Conservation (phyloP, 2,888 invertebrate genomes). For the Netelia virgata region DNA sequence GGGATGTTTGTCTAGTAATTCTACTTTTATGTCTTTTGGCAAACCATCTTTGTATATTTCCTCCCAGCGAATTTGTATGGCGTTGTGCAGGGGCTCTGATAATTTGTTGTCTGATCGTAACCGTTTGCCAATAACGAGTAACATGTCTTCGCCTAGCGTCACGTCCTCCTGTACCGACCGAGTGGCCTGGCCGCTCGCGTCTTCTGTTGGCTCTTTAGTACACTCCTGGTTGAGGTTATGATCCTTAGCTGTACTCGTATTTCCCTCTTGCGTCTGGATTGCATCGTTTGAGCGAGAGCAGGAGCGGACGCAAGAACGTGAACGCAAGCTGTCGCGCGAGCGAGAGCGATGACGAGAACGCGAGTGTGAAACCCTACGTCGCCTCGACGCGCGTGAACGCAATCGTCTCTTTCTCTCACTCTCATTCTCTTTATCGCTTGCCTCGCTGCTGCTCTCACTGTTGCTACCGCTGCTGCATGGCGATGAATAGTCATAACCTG, state of each 20-base stretch:
- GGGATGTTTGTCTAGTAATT: slow-evolving; percentile 14
- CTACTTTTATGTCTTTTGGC: slow-evolving; percentile 23
- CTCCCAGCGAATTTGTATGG: slow-evolving; percentile 24
- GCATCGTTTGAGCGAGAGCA: neutral
- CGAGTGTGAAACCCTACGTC: neutral
- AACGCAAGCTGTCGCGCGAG: neutral
- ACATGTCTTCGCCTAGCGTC: slow-evolving; percentile 4
- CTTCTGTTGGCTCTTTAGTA: slow-evolving; percentile 2
- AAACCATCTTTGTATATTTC: slow-evolving; percentile 19
- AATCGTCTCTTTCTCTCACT: slow-evolving; percentile 22
- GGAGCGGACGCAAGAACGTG: slow-evolving; percentile 12
- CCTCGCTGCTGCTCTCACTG: slow-evolving; percentile 15
- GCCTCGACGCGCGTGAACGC: neutral
- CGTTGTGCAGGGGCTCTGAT: slow-evolving; percentile 17
- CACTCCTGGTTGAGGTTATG: slow-evolving; percentile 27
- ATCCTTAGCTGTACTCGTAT: neutral
- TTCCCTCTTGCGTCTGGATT: neutral
- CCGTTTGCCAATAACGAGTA: slow-evolving; percentile 21
- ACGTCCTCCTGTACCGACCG: slow-evolving; percentile 15
- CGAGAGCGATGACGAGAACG: neutral
- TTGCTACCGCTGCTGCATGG: slow-evolving; percentile 13
- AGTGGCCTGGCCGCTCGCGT: slow-evolving; percentile 39
- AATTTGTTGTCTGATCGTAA: slow-evolving; percentile 31
- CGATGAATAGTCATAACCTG: slow-evolving; percentile 11
- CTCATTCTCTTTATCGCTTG: neutral